Base-by-base conservation (phyloP, 2,113 vertebrate species). In the Menidia beryllina region DNA sequence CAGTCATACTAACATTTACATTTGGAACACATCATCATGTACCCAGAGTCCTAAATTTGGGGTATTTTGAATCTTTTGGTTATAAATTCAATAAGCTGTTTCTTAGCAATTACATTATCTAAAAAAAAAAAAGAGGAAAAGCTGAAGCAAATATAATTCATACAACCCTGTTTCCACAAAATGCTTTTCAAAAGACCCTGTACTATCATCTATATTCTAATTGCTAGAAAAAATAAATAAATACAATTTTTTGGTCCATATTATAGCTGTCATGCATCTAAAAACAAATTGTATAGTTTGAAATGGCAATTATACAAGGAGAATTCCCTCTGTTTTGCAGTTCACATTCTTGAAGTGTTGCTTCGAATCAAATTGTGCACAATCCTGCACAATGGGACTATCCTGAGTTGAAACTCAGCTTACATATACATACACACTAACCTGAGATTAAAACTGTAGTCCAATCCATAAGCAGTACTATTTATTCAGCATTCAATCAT, bases 1-100 rank as follows among this genome's bases (percentile, higher is more conserved):
- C 89, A 88, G 85, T 87, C 82, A 86, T 88, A 92, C 81, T 84
- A 80, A 91, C 88, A 82, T 89, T 91, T 91, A 93, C 88, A 92
- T 88, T 84, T 88, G 70, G 79, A 86, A 79, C 86, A 91, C 82
- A 73, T 72, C 27, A 54, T 83, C 48, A 71, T 80, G 82, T 83
- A 85, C 77, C 73, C 75, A 75, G 66, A 77, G 75, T 84, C 74
- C 85, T 88, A 86, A 82, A 67, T 73, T 72, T 82, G 67, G 69
- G 77, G 51, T 43, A 47, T 80, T 77, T 60, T 58, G 76, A 24
- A 69, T 73, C 48, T 71, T 57, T 82, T 71, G 67, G 81, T 77
- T 79, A 50, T 57, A 58, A n/a, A 75, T 60, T 82, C 60, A 64
- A 72, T 79, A 62, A 17, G 50, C 64, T 77, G 64, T 62, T 67